Evolutionary conservation across 1,140 invertebrate genomes (phyloP).

Genomic region (Drosophila nikananu): DNA sequence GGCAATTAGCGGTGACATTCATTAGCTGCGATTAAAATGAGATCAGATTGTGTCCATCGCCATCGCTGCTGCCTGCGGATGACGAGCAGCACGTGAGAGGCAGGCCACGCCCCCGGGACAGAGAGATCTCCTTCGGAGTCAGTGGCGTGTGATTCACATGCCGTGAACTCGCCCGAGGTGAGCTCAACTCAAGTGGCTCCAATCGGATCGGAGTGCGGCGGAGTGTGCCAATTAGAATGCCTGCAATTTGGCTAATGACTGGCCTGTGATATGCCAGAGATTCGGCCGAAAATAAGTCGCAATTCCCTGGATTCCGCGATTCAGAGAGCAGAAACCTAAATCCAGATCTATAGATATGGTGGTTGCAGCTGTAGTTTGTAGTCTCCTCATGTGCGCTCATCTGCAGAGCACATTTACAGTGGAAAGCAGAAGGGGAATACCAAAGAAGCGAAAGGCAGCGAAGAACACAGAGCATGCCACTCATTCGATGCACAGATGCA

Average conservation of each 20-base stretch:
- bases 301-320: conserved; percentile 32
- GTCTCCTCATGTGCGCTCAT: conserved; percentile 26
- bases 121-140: conserved; percentile 18
- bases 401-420: conserved; percentile 66
- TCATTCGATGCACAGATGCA: conserved; percentile 31
- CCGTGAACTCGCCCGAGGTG: not conserved
- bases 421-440: conserved; percentile 53
- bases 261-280: conserved; percentile 9
- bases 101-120: conserved; percentile 14
- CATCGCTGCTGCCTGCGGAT: conserved; percentile 10
- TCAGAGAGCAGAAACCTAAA: not conserved
- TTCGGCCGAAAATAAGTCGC: conserved; percentile 21
- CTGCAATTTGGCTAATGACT: conserved; percentile 35
- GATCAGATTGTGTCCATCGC: conserved; percentile 66
- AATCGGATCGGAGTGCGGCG: not conserved
- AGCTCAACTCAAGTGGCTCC: conserved; percentile 8
- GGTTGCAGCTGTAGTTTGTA: conserved; percentile 1
- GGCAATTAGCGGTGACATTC: conserved; percentile 79
- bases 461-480: conserved; percentile 40
- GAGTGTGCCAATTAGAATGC: conserved; percentile 40
- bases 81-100: conserved; percentile 65
- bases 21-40: conserved; percentile 79
- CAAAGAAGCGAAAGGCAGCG: conserved; percentile 11
- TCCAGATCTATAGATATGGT: conserved; percentile 14
- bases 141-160: conserved; percentile 52